Percentiles rank a stretch among this genome's conserved stretches.
Evolutionary conservation across 2,888 invertebrate genomes (phyloP).

Genomic region (Drosophila picticornis): DNA sequence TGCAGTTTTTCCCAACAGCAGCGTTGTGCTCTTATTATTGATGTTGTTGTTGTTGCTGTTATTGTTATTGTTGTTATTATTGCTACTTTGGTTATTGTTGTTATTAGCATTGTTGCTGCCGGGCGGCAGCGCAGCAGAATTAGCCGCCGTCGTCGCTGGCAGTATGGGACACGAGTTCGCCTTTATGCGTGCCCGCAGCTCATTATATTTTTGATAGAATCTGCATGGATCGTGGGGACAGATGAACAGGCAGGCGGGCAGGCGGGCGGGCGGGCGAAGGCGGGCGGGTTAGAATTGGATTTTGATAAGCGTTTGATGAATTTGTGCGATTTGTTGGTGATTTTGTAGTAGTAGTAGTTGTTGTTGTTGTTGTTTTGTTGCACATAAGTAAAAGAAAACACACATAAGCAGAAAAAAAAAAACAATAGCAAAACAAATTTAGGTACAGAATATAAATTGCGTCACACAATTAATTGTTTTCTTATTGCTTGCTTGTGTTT

Average conservation of each 20-base stretch:
- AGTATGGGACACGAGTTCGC: slow-evolving; percentile 93
- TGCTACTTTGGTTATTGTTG: slow-evolving; percentile 81
- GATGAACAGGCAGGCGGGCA: slow-evolving; percentile 12
- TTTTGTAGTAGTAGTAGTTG: slow-evolving; percentile 50
- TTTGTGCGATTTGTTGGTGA: slow-evolving; percentile 68
- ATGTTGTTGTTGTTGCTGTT: slow-evolving; percentile 53
- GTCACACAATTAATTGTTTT: slow-evolving; percentile 20
- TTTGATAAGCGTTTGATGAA: slow-evolving; percentile 78
- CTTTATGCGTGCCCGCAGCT: slow-evolving; percentile 95
- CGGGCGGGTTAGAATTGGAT: slow-evolving; percentile 61
- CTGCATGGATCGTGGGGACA: slow-evolving; percentile 84
- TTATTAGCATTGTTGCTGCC: slow-evolving; percentile 64
- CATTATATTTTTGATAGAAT: slow-evolving; percentile 95
- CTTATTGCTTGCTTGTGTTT: slow-evolving; percentile 60
- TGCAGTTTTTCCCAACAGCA: slow-evolving; percentile 64
- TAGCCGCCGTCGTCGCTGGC: slow-evolving; percentile 85
- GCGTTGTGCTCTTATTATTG: slow-evolving; percentile 61
- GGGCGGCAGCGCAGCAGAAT: slow-evolving; percentile 52
- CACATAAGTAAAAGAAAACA: slow-evolving; percentile 56
- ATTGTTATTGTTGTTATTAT: slow-evolving; percentile 68
- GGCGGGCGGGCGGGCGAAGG: slow-evolving; percentile 21
- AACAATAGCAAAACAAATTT: slow-evolving; percentile 61
- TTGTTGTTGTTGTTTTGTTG: slow-evolving; percentile 51
- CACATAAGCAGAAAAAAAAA: slow-evolving; percentile 49
- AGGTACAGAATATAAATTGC: slow-evolving; percentile 31